Evolutionary conservation across 2,888 invertebrate genomes (phyloP), one percentile per base, ranked within the genome.

Genomic region (Acrobasis suavella): DNA sequence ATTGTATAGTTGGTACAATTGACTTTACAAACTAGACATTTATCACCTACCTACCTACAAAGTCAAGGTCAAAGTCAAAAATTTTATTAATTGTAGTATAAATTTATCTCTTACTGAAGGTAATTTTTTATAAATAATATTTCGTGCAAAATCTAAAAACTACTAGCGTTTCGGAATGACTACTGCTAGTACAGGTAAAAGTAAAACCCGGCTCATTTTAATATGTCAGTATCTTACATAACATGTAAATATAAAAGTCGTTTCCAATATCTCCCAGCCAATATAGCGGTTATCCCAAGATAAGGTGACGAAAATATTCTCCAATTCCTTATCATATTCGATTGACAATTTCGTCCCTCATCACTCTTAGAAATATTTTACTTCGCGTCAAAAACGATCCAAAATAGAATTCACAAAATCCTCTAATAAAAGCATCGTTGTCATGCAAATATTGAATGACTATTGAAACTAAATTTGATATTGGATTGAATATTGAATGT

Each of bases 261-360:
- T 32, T 12, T 37, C n/a, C 1, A 16, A 55, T 55, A 55, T 39
- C 15, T 37, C 39, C 52, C 52, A 46, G 46, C 46, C 64, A 65
- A 64, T 63, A 65, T 46, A 66, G 52, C 56, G 14, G 14, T 58
- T 61, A 64, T 62, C 58, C 56, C 52, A 6, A 32, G 64, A 62
- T 63, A 62, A 65, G 54, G 17, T 54, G 54, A 64, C 52, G 60
- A 62, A 56, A 64, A 69, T 68, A 61, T 61, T 63, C 65, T 66
- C 65, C 64, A 65, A 65, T 65, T 65, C 60, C 64, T 60, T 58
- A 59, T 60, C 62, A 67, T 65, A 64, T 66, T 65, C 63, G 67
- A 70, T 67, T 72, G 69, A 52, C 68, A 71, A 66, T 68, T 68
- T 72, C 67, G 65, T 65, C 65, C 65, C 51, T 62, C 63, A 55